phyloP scores from a whole-genome alignment of 2,797 vertebrate genomes.

The Crotalus adamanteus region DNA sequence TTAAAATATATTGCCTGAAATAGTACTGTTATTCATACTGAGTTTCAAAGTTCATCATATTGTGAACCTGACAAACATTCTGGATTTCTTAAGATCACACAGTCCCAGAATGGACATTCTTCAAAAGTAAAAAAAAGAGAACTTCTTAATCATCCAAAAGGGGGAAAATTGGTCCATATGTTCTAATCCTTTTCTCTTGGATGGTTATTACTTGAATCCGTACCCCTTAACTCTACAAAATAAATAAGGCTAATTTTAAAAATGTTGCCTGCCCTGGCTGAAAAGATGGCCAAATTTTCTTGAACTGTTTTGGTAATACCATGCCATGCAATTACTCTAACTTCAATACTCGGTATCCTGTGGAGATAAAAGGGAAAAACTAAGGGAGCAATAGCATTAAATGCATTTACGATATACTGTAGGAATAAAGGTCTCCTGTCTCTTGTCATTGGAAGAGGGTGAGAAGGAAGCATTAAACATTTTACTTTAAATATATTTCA shows the following conservation, averaged over 20 bases:
- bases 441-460: conserved; percentile 11
- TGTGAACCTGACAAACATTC: background rate
- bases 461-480: conserved; percentile 7
- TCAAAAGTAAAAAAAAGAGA: background rate
- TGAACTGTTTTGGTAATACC: background rate
- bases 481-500: background rate
- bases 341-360: conserved; percentile 33
- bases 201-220: background rate
- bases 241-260: conserved; percentile 24
- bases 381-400: conserved; percentile 17
- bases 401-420: background rate
- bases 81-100: background rate
- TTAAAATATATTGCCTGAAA: background rate
- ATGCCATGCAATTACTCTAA: conserved; percentile 39
- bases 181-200: background rate
- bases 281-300: background rate
- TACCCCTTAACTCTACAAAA: conserved; percentile 5
- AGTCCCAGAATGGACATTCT: background rate
- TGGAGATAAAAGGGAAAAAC: conserved; percentile 19
- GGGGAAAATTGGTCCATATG: background rate
- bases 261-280: background rate
- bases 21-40: background rate
- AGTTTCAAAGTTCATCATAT: background rate
- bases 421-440: conserved; percentile 9
- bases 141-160: background rate